Conservation (phyloP, 2,888 invertebrate species). For the Limnephilus marmoratus region DNA sequence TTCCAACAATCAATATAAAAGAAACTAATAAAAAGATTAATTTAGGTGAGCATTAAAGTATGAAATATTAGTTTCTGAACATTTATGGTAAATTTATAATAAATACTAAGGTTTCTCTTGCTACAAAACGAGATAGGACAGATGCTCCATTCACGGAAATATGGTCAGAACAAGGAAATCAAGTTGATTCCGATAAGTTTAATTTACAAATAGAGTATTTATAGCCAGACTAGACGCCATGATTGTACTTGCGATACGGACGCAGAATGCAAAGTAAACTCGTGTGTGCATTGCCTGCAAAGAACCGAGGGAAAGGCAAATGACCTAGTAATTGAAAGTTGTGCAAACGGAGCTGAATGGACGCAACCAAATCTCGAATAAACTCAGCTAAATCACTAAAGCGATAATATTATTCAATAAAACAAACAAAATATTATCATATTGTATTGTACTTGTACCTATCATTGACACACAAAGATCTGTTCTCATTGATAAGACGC, state of each 20-base stretch:
- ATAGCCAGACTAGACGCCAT: constrained; percentile 34
- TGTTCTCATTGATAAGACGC: background rate
- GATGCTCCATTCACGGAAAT: background rate
- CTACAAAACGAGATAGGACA: background rate
- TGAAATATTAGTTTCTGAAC: background rate
- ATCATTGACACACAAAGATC: constrained; percentile 2
- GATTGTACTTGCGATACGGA: background rate
- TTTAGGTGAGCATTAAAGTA: background rate
- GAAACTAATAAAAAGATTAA: background rate
- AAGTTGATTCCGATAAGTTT: background rate
- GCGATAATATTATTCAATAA: background rate
- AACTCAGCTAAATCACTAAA: background rate
- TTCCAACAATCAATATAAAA: background rate
- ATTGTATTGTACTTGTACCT: background rate
- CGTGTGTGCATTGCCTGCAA: constrained; percentile 33
- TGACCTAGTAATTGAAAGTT: constrained; percentile 48
- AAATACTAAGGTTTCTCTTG: background rate
- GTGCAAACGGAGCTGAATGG: background rate
- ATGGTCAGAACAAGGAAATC: constrained; percentile 35
- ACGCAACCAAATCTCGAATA: background rate
- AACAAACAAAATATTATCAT: background rate
- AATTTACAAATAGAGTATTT: constrained; percentile 25
- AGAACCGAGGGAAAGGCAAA: constrained; percentile 37
- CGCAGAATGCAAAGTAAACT: constrained; percentile 26
- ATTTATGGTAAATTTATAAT: background rate